Evolutionary conservation across 64 coral and sea anemone genomes (phyloP).

Genomic region (Dendrophyllia cribrosa): DNA sequence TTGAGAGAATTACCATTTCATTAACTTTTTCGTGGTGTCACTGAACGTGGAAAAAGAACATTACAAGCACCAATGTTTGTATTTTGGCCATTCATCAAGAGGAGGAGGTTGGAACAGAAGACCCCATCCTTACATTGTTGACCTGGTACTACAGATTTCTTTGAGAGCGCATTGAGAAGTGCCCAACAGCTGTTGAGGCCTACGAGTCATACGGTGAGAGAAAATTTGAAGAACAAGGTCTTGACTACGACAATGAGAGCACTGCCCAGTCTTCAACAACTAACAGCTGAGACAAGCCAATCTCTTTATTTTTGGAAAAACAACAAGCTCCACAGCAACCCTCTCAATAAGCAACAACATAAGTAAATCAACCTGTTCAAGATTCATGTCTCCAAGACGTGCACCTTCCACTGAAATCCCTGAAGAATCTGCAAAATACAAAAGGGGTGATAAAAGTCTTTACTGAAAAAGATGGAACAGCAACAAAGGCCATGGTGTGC

Average conservation of each 20-base stretch:
- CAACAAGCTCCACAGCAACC: no score
- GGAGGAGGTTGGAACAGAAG: slow-evolving; percentile 55
- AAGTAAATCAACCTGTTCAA: no score
- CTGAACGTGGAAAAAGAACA: slow-evolving; percentile 54
- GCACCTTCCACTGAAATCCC: no score
- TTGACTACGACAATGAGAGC: not conserved
- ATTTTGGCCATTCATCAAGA: slow-evolving; percentile 41
- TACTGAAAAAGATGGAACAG: no score
- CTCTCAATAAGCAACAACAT: no score
- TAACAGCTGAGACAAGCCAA: no score
- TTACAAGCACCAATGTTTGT: slow-evolving; percentile 40
- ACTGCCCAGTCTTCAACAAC: not conserved
- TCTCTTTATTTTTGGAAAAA: no score
- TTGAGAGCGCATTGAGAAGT: not conserved
- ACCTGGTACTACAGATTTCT: slow-evolving; percentile 11
- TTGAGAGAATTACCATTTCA: slow-evolving; percentile 35
- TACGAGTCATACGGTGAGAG: not conserved
- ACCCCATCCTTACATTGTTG: slow-evolving; percentile 19
- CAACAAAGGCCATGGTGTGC: no score
- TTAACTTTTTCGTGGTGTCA: slow-evolving; percentile 20
- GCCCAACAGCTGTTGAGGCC: slow-evolving; percentile 13
- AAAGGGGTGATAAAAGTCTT: no score
- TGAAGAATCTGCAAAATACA: no score
- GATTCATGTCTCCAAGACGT: no score
- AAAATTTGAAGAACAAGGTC: slow-evolving; percentile 28